Evolutionary conservation across 2,888 invertebrate species (phyloP), one percentile per base, ranked within the genome.

Genomic region (Prenolepis imparis): DNA sequence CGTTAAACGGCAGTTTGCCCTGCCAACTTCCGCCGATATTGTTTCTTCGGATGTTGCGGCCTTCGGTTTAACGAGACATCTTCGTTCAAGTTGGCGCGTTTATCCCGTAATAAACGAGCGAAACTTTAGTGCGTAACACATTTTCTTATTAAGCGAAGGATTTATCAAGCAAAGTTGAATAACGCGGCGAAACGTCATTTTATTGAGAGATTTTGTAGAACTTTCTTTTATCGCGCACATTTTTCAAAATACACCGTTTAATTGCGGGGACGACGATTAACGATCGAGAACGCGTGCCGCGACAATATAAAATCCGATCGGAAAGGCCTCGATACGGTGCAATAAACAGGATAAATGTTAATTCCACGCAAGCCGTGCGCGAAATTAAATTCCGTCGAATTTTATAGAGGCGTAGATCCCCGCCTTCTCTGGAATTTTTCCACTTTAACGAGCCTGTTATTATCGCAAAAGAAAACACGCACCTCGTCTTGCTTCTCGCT

Each of bases 341-440:
- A 86, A 90, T 91, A 91, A 91, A 91, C 89, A 90, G 72, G 85
- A 84, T 81, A 84, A 88, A 90, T 91, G 90, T 91, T 90, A 90
- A 89, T 89, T 86, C 74, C 74, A 52, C 84, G 61, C 67, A 75
- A 85, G 82, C 82, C 77, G 84, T 66, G 72, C 73, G 64, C 85
- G 84, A 90, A 90, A 91, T 91, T 90, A 88, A 91, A 91, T 90
- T 91, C 86, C 87, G 80, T 82, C 88, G 77, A 84, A 89, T 90
- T 89, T 90, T 87, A 87, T 81, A 87, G 78, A 70, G 15, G 11
- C 24, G 32, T 5, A 70, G 66, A 24, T 28, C 28, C 44, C 12
- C n/a, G 36, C 12, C 12, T 52, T 55, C 12, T 67, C 3, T 8
- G 68, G 39, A 57, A 78, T 78, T 78, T 78, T 78, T 78, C 70